phyloP scores from a whole-genome alignment of 2,888 invertebrate genomes.

The Morpho helenor region DNA sequence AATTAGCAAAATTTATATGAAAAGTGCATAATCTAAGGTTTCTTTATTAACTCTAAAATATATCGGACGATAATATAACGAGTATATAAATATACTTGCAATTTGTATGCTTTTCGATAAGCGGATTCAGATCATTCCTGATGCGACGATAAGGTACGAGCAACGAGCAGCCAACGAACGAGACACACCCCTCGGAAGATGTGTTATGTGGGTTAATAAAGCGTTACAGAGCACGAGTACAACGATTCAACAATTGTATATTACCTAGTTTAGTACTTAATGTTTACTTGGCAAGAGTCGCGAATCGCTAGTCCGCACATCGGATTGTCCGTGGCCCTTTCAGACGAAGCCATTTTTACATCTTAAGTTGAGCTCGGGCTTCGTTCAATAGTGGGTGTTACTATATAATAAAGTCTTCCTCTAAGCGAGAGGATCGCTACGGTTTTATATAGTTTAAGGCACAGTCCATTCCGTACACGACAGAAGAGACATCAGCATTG shows the following conservation, averaged over 20 bases:
- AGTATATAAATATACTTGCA: no score
- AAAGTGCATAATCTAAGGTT: constrained; percentile 17
- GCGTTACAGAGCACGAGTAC: constrained; percentile 8
- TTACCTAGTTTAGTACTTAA: constrained; percentile 19
- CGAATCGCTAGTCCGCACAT: not conserved
- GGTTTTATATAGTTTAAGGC: constrained; percentile 1
- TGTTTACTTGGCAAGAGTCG: constrained; percentile 53
- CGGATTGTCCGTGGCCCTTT: not conserved
- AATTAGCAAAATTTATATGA: no score
- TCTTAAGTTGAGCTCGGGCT: no score
- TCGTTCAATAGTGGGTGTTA: not conserved
- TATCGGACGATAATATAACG: not conserved
- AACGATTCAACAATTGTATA: constrained; percentile 52
- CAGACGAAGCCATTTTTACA: not conserved
- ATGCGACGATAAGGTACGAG: no score
- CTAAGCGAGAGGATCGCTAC: not conserved
- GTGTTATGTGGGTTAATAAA: not conserved
- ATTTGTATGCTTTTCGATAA: no score
- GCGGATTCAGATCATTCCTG: no score
- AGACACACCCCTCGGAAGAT: not conserved
- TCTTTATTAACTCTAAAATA: constrained; percentile 34
- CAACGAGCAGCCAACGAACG: no score
- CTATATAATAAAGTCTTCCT: not conserved
- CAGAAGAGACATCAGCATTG: not conserved
- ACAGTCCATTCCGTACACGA: not conserved